Percentiles rank a stretch among this genome's conserved stretches.
phyloP scores from a whole-genome alignment of 2,888 invertebrate genomes.

The Sarcophaga variegata region DNA sequence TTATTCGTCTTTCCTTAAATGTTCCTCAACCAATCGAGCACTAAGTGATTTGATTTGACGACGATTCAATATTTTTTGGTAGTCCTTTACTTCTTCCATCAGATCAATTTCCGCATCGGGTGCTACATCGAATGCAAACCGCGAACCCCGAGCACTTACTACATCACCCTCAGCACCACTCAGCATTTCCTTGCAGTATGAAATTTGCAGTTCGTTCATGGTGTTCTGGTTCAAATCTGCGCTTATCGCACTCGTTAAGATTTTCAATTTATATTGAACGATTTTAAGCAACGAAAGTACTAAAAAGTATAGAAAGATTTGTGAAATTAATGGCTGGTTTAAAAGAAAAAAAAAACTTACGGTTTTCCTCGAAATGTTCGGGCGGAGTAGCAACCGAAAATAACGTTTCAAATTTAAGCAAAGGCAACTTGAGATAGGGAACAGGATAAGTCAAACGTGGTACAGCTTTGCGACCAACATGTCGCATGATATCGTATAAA shows the following conservation, averaged over 20 bases:
- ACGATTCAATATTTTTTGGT: conserved; percentile 75
- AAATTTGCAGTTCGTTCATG: conserved; percentile 65
- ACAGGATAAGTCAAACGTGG: conserved; percentile 75
- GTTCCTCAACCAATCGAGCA: conserved; percentile 76
- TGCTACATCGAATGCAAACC: conserved; percentile 48
- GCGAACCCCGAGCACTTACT: conserved; percentile 11
- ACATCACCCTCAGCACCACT: conserved; percentile 58
- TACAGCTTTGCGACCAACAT: conserved; percentile 74
- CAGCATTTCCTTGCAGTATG: conserved; percentile 74
- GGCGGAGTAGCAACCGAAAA: conserved; percentile 75
- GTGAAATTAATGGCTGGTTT: not conserved
- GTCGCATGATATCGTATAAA: conserved; percentile 75
- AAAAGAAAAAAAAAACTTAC: conserved; percentile 70
- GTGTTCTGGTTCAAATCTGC: not conserved
- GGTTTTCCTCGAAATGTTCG: conserved; percentile 75
- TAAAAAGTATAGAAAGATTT: not conserved
- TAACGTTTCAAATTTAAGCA: conserved; percentile 77
- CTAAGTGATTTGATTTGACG: conserved; percentile 78
- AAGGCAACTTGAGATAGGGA: conserved; percentile 76
- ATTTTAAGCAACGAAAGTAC: conserved; percentile 66
- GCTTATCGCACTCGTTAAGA: conserved; percentile 65
- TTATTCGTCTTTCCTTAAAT: conserved; percentile 75
- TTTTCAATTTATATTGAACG: conserved; percentile 73
- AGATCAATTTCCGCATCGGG: conserved; percentile 19
- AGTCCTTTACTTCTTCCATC: conserved; percentile 70